Evolutionary conservation across 1,140 invertebrate genomes (phyloP).

Genomic region (Dendroctonus valens): DNA sequence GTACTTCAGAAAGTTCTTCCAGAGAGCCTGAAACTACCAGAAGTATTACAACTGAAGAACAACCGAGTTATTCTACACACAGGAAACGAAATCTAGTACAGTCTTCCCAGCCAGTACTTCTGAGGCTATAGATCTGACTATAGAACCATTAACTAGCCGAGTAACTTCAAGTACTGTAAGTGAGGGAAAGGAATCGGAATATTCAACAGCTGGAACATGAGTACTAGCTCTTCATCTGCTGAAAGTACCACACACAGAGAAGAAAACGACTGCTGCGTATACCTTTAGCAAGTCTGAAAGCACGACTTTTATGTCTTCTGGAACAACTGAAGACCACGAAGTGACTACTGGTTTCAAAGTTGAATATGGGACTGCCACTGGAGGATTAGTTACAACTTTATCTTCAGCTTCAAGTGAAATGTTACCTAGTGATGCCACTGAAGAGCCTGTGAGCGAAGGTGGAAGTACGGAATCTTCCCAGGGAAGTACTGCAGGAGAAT

Average conservation of each 20-base stretch:
- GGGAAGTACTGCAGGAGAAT: neutral
- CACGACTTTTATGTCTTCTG: neutral
- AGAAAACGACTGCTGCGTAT: neutral
- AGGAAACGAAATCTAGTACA: neutral
- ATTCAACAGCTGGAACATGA: neutral
- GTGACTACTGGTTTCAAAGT: neutral
- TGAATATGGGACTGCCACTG: neutral
- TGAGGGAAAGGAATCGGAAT: too few relatives aligned
- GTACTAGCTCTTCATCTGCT: neutral
- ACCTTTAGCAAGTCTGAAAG: neutral
- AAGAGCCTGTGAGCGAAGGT: neutral
- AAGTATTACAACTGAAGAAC: neutral
- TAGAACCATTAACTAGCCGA: neutral
- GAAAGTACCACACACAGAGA: neutral
- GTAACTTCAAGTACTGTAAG: neutral
- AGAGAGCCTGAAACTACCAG: conserved; percentile 2
- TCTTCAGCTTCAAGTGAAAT: neutral
- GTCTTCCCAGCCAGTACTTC: neutral
- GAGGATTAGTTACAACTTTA: too few relatives aligned
- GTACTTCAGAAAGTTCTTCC: neutral
- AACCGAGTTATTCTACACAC: neutral
- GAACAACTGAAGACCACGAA: neutral
- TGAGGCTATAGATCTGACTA: neutral
- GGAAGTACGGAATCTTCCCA: neutral
- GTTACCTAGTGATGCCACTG: neutral